Conservation (phyloP, 2,888 invertebrate species). For the Pristionchus arcanus region DNA sequence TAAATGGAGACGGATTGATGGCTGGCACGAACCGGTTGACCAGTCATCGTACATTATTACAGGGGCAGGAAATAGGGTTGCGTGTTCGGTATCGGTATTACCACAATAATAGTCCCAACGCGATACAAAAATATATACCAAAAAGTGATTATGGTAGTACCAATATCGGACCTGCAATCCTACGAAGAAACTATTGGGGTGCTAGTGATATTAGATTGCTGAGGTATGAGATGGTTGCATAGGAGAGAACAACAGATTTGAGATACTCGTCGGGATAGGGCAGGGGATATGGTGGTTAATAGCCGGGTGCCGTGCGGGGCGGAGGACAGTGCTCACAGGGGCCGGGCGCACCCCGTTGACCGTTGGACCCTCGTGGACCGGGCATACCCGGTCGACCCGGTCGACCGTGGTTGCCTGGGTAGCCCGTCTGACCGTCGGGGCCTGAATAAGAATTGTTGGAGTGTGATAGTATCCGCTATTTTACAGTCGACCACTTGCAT, state of each 20-base stretch:
- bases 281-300: slow-evolving; percentile 58
- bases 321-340: slow-evolving; percentile 71
- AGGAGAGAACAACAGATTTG: slow-evolving; percentile 30
- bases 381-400: slow-evolving; percentile 66
- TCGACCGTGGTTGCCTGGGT: slow-evolving; percentile 65
- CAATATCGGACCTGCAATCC: too few relatives aligned
- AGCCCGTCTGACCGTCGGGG: slow-evolving; percentile 63
- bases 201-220: slow-evolving; percentile 28
- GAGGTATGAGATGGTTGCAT: slow-evolving; percentile 45
- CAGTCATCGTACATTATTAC: slow-evolving; percentile 27
- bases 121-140: too few relatives aligned
- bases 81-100: neutral
- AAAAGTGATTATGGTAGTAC: too few relatives aligned
- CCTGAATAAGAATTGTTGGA: neutral
- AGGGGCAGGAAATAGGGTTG: too few relatives aligned
- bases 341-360: slow-evolving; percentile 65
- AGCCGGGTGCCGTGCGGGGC: slow-evolving; percentile 72
- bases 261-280: slow-evolving; percentile 40
- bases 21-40: slow-evolving; percentile 15
- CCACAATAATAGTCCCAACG: too few relatives aligned
- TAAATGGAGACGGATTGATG: slow-evolving; percentile 31
- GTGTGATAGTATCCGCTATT: too few relatives aligned
- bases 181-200: neutral
- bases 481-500: too few relatives aligned
- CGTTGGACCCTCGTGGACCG: slow-evolving; percentile 65